Conservation (phyloP, 92 coral and sea anemone species). For the Paragorgia papillata region DNA sequence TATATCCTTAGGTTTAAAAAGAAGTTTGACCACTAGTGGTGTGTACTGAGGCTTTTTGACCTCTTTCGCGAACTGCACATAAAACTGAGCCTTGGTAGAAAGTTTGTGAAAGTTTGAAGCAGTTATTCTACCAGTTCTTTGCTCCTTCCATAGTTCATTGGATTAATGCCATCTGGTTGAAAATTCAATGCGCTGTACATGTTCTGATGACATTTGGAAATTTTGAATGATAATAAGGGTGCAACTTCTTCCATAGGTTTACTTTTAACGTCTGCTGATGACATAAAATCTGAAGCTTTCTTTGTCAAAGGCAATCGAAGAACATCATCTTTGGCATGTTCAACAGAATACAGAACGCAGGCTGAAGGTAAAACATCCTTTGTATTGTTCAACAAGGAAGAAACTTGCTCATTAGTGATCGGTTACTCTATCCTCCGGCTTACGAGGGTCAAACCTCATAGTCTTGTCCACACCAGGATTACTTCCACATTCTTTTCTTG, state of each 20-base stretch:
- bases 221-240: constrained; percentile 59
- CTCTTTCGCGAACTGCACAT: not conserved
- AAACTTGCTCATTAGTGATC: constrained; percentile 63
- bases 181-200: constrained; percentile 62
- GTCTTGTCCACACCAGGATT: constrained; percentile 22
- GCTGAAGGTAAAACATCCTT: constrained; percentile 46
- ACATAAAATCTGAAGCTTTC: constrained; percentile 56
- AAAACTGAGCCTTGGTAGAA: constrained; percentile 3
- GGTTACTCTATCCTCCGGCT: constrained; percentile 53
- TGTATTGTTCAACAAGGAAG: constrained; percentile 39
- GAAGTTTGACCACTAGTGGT: constrained; percentile 23
- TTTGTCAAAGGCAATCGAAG: constrained; percentile 50
- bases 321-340: constrained; percentile 56
- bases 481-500: constrained; percentile 49
- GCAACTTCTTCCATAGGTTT: constrained; percentile 52
- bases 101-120: constrained; percentile 39
- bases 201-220: constrained; percentile 56
- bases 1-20: constrained; percentile 33
- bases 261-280: constrained; percentile 50
- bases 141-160: constrained; percentile 35
- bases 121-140: constrained; percentile 33
- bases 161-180: no score
- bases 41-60: not conserved
- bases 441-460: constrained; percentile 64
- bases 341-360: constrained; percentile 59